Percentiles rank a stretch among this genome's conserved stretches.
Conservation (phyloP, 2,797 vertebrate genomes). For the Sebastes cheni region DNA sequence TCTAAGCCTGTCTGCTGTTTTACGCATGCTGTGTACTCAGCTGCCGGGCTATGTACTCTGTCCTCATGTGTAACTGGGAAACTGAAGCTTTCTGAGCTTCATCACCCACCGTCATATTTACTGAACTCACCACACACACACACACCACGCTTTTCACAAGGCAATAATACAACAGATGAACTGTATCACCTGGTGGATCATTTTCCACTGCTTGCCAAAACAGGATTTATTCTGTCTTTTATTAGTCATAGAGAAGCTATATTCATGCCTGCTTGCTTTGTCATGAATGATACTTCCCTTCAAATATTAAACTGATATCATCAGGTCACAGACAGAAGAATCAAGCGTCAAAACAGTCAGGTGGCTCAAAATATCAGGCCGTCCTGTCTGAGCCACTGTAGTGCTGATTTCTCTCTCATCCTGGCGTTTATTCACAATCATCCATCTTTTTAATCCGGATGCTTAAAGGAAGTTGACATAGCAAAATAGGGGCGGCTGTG, state of each 20-base stretch:
- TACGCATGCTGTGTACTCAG: conserved; percentile 42
- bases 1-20: not conserved
- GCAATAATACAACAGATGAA: conserved; percentile 13
- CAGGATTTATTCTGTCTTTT: not conserved
- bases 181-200: not conserved
- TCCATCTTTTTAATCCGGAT: not conserved
- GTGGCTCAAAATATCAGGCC: not conserved
- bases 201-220: conserved; percentile 12
- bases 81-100: conserved; percentile 27
- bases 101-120: conserved; percentile 14
- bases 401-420: not conserved
- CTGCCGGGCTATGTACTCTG: conserved; percentile 30
- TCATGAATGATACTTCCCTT: conserved; percentile 4
- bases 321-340: not conserved
- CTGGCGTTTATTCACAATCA: not conserved
- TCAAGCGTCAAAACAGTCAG: not conserved
- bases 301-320: conserved; percentile 13
- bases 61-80: conserved; percentile 37
- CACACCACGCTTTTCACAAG: conserved; percentile 25
- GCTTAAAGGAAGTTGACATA: not conserved
- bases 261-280: not conserved
- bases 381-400: not conserved
- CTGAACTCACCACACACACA: not conserved
- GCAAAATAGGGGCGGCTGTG: too few relatives aligned
- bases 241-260: conserved; percentile 1